phyloP scores from a whole-genome alignment of 2,797 vertebrate species.

The Limnodromus scolopaceus region DNA sequence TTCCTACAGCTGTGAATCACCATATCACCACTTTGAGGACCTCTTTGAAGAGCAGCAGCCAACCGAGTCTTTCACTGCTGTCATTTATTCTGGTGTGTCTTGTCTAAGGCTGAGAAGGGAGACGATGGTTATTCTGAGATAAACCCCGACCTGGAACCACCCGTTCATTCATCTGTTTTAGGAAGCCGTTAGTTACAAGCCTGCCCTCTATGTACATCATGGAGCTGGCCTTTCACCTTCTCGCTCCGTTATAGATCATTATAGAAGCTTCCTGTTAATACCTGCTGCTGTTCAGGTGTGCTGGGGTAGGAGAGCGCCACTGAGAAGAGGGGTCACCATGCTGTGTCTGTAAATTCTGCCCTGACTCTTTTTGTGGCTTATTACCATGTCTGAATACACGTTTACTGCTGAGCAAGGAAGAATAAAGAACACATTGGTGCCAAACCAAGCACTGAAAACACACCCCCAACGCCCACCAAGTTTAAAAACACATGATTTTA shows the following conservation, averaged over 20 bases:
- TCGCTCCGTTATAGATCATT: background rate
- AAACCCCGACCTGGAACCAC: background rate
- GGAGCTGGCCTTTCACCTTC: background rate
- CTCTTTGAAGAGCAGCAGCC: background rate
- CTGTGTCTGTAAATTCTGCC: background rate
- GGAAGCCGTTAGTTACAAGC: background rate
- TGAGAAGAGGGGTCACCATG: background rate
- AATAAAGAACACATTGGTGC: background rate
- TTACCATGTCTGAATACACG: background rate
- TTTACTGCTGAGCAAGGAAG: background rate
- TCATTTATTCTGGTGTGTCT: background rate
- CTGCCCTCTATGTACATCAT: accelerated
- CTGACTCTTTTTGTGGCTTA: background rate
- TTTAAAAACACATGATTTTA: background rate
- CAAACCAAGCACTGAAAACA: background rate
- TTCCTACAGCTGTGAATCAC: background rate
- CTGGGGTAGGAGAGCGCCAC: background rate
- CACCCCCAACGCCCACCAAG: background rate
- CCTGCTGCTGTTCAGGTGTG: background rate
- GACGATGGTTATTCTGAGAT: background rate
- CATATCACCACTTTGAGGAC: background rate
- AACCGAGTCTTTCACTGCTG: background rate
- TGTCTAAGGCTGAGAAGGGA: background rate
- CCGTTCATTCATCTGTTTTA: background rate
- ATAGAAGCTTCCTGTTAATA: background rate